Percentiles rank a stretch among this genome's conserved stretches.
phyloP scores from a whole-genome alignment of 2,888 invertebrate genomes.

The Rhaphigaster nebulosa region DNA sequence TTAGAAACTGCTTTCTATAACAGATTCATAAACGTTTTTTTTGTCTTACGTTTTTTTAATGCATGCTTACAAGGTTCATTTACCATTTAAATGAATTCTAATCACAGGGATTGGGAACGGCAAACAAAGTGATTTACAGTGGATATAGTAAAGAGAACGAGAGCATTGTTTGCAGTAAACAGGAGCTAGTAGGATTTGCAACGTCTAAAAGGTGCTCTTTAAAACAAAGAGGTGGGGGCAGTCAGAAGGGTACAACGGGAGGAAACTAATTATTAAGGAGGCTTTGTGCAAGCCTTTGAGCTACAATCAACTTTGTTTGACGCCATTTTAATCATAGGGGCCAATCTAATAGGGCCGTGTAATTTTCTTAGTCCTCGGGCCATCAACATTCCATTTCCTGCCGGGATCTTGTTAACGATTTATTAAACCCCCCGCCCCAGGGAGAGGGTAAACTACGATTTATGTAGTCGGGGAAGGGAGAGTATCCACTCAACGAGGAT shows the following conservation, averaged over 20 bases:
- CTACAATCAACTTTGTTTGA: conserved; percentile 62
- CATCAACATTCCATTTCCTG: conserved; percentile 57
- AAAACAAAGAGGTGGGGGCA: conserved; percentile 38
- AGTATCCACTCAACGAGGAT: neutral
- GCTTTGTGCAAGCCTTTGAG: conserved; percentile 58
- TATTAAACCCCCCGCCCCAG: conserved; percentile 8
- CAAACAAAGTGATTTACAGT: conserved; percentile 1
- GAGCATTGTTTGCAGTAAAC: conserved; percentile 31
- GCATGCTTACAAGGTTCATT: neutral
- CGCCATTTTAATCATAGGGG: conserved; percentile 62
- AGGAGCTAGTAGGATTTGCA: conserved; percentile 24
- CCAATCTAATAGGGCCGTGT: conserved; percentile 60
- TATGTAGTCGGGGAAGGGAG: neutral
- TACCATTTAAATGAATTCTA: neutral
- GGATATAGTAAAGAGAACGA: neutral
- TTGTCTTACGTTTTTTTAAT: too few species aligned
- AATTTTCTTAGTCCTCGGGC: conserved; percentile 53
- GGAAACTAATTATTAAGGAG: conserved; percentile 59
- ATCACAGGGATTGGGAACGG: neutral
- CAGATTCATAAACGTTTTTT: neutral
- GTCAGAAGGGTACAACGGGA: conserved; percentile 41
- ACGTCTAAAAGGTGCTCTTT: conserved; percentile 27
- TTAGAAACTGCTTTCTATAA: too few species aligned
- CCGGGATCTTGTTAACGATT: conserved; percentile 40
- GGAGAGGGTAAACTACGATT: neutral